Evolutionary conservation across 2,113 vertebrate species (phyloP).

Genomic region (Cervus canadensis): DNA sequence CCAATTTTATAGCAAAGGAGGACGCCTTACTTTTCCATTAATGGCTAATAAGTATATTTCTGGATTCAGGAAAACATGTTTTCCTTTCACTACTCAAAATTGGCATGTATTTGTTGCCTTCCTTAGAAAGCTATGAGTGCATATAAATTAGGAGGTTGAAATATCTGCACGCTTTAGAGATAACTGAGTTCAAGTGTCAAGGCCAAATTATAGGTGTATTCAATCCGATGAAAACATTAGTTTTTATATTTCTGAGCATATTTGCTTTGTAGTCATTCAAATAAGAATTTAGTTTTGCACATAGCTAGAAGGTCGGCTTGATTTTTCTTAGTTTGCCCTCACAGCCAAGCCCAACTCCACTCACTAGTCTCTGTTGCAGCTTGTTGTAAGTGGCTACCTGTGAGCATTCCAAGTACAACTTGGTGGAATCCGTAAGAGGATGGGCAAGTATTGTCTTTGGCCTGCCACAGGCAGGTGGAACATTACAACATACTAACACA

Average conservation of each 20-base stretch:
- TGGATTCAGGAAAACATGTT: neutral
- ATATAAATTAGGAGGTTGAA: neutral
- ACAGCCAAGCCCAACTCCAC: neutral
- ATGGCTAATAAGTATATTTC: neutral
- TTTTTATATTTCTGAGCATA: constrained; percentile 34
- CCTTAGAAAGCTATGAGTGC: neutral
- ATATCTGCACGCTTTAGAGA: neutral
- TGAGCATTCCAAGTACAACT: neutral
- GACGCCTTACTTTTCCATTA: neutral
- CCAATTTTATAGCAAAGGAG: neutral
- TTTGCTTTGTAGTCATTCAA: neutral
- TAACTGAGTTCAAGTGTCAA: constrained; percentile 1
- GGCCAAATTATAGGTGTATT: neutral
- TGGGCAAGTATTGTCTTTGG: neutral
- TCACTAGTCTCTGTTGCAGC: neutral
- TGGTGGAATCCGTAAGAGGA: neutral
- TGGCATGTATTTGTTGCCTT: neutral
- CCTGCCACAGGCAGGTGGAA: neutral
- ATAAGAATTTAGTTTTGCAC: neutral
- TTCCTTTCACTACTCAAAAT: neutral
- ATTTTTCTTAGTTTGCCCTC: neutral
- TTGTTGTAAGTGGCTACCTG: neutral
- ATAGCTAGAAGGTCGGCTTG: neutral
- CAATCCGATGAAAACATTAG: constrained; percentile 27
- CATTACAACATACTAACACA: too few relatives aligned